A percentile compares a stretch with the other conserved stretches of the same genome.
Conservation (phyloP, 2,888 invertebrate genomes). For the Spisula subtruncata region DNA sequence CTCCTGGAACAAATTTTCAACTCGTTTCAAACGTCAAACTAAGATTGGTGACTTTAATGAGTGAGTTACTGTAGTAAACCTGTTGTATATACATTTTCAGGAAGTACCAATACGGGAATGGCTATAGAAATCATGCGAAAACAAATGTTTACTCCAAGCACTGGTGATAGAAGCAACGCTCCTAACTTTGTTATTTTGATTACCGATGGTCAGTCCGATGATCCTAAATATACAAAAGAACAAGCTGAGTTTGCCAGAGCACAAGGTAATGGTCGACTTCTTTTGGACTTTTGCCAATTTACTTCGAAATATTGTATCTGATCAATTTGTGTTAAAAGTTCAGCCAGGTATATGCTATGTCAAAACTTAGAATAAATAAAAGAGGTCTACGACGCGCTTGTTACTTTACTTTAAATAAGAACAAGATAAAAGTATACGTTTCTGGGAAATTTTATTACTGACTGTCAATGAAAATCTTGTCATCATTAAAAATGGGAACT, state of each 20-base stretch:
- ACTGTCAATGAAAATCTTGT: not conserved
- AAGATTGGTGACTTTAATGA: too few relatives aligned
- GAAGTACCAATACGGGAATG: constrained; percentile 59
- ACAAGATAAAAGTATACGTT: not conserved
- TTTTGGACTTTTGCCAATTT: too few relatives aligned
- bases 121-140: constrained; percentile 44
- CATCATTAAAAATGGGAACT: not conserved
- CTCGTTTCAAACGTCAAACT: too few relatives aligned
- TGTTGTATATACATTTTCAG: constrained; percentile 29
- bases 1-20: too few relatives aligned
- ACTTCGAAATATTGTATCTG: too few relatives aligned
- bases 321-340: too few relatives aligned
- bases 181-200: constrained; percentile 55
- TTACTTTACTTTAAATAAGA: not conserved
- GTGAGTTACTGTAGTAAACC: too few relatives aligned
- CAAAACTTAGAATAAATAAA: too few relatives aligned
- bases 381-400: not conserved
- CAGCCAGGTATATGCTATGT: too few relatives aligned
- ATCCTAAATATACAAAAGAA: constrained; percentile 36
- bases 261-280: constrained; percentile 22
- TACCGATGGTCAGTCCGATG: constrained; percentile 58
- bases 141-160: constrained; percentile 41
- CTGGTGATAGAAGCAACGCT: constrained; percentile 52
- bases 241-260: constrained; percentile 55
- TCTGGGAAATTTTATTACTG: too few relatives aligned